Evolutionary conservation across 2,113 vertebrate genomes (phyloP).

Genomic region (Tragelaphus buxtoni): DNA sequence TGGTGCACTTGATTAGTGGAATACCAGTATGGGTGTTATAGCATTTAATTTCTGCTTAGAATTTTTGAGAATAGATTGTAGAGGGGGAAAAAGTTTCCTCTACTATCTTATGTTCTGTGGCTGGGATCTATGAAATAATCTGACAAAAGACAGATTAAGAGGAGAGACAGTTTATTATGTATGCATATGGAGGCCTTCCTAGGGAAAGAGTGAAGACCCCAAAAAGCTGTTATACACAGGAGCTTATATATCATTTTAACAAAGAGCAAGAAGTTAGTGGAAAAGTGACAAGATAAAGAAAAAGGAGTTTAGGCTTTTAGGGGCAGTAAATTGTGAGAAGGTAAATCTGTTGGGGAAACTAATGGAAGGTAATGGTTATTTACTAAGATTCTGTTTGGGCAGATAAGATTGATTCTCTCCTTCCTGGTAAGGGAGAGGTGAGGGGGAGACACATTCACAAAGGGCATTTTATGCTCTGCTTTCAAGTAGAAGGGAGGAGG

Average conservation of each 20-base stretch:
- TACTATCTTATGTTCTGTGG: neutral
- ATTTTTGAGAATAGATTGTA: neutral
- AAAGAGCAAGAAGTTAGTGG: neutral
- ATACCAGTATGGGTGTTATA: neutral
- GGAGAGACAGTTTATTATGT: neutral
- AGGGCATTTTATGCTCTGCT: neutral
- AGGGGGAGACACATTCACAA: neutral
- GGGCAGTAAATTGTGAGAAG: neutral
- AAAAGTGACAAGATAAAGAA: neutral
- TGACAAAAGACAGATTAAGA: neutral
- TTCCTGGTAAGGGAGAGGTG: neutral
- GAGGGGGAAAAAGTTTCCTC: neutral
- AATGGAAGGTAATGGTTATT: neutral
- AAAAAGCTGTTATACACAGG: neutral
- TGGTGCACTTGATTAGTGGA: neutral
- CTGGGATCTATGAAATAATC: neutral
- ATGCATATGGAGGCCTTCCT: neutral
- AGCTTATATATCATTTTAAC: neutral
- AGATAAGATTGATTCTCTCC: neutral
- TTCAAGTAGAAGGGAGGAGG: neutral
- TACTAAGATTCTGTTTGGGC: neutral
- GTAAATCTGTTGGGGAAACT: neutral
- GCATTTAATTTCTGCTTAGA: constrained; percentile 6
- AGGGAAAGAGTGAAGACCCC: neutral
- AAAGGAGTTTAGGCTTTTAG: neutral